A percentile compares a stretch with the other conserved stretches of the same genome.
These are phyloP conservation scores for Lepus americanus DNA, from an alignment of 2,113 vertebrate species.

Conservation along the genomic window DNA sequence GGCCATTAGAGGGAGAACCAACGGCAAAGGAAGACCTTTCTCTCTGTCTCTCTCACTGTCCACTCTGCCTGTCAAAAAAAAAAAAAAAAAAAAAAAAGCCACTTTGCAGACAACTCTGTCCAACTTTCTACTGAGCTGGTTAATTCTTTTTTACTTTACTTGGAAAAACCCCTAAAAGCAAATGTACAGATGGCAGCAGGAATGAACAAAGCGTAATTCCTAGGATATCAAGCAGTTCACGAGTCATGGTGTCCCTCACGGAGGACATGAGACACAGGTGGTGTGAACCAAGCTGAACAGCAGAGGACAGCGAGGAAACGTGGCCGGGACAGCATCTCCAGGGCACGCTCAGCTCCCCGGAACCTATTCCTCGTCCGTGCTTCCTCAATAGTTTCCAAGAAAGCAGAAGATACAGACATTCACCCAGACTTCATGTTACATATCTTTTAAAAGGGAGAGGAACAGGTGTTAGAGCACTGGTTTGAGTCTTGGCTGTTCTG, in stretches of 20 bases:
- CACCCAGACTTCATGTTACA: neutral
- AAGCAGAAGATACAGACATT: neutral
- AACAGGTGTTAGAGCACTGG: neutral
- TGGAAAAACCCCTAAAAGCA: neutral
- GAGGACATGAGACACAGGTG: conserved; percentile 55
- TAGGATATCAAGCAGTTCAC: neutral
- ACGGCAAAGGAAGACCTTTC: no score
- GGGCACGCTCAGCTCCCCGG: neutral
- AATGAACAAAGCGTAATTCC: conserved; percentile 9
- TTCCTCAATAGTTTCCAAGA: neutral
- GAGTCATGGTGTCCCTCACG: conserved; percentile 21
- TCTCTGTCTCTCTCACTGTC: no score
- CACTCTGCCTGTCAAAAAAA: neutral
- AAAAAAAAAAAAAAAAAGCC: conserved; percentile 34
- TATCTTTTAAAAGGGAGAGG: neutral
- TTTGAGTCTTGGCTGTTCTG: no score
- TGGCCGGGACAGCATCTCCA: neutral
- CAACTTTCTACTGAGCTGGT: neutral
- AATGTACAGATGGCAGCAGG: neutral
- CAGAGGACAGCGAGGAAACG: neutral
- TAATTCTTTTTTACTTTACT: neutral
- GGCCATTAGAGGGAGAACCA: no score
- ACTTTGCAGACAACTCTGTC: neutral
- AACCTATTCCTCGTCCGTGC: neutral
- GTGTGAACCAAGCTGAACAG: neutral